Base-by-base conservation (phyloP, 1,140 invertebrate species). In the Andrena cerasifolii region DNA sequence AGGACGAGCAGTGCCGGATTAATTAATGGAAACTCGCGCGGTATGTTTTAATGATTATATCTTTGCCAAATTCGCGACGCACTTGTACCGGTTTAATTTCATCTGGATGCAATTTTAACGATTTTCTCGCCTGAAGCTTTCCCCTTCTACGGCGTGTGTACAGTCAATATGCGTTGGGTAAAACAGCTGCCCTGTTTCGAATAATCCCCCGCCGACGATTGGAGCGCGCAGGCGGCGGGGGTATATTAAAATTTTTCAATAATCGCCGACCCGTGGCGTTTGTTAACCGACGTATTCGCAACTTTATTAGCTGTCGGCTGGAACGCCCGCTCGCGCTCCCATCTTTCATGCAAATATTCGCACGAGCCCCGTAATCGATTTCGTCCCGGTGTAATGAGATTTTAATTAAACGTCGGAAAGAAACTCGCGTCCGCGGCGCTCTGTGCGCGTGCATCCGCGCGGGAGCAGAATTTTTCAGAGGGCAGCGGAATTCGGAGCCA, bases 331-430 rank as follows among this genome's bases (percentile, higher is more conserved):
- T n/a, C 53, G 14, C n/a, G 24, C 68, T 67, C 58, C 24, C 8
- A 61, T 71, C 45, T 40, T 43, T 43, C 24, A 16, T 14, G 74
- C 65, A 71, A 77, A 77, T 71, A 77, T 71, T 71, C 74, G 24
- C 28, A 21, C 18, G 28, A n/a, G 40, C 2, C 18, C 14, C n/a
- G 12, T 43, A 59, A 59, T 77, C 65, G 16, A 71, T 77, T 70
- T 31, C 43, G 36, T 61, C 59, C 54, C 56, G 26, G 36, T 49
- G 58, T 61, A 77, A 77, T 77, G 74, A 77, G 74, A 71, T 71
- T 77, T 77, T 77, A 77, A 77, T 77, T 71, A 77, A 70, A 71
- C 66, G 54, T 40, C 33, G 54, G 43, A 47, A 59, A 40, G 59
- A 51, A 49, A 14, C 6, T 40, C 16, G 7, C 31, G 4, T 24